Conservation (phyloP, 2,888 invertebrate genomes). For the Caenorhabditis zanzibari region DNA sequence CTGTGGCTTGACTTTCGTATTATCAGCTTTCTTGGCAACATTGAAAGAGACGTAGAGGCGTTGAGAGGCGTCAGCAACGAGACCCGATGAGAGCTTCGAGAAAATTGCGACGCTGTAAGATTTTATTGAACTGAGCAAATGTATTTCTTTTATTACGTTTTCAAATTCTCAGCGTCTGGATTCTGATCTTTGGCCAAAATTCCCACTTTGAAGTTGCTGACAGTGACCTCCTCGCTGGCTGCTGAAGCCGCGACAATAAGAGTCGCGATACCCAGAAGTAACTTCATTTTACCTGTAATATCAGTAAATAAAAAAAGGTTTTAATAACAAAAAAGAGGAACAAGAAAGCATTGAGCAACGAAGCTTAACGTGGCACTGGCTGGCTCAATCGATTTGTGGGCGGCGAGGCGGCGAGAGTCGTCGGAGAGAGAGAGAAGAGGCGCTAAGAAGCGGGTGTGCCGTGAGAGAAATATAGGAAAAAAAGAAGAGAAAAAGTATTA, state of each 20-base stretch:
- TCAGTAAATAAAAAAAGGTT: neutral
- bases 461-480: constrained; percentile 7
- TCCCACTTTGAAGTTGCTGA: constrained; percentile 87
- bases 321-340: neutral
- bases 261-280: constrained; percentile 7
- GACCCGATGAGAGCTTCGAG: constrained; percentile 87
- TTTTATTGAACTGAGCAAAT: too few relatives aligned
- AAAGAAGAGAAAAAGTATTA: neutral
- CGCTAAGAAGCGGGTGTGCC: constrained; percentile 4
- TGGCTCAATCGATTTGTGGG: constrained; percentile 6
- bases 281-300: constrained; percentile 36
- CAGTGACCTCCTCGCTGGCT: constrained; percentile 85
- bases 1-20: constrained; percentile 88
- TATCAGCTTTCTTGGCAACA: constrained; percentile 88
- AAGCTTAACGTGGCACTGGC: constrained; percentile 6
- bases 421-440: constrained; percentile 14
- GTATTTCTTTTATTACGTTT: too few relatives aligned
- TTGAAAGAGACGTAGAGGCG: constrained; percentile 91
- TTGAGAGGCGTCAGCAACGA: constrained; percentile 94
- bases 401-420: constrained; percentile 20
- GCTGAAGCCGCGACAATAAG: constrained; percentile 1
- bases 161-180: constrained; percentile 45
- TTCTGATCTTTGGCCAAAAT: constrained; percentile 84
- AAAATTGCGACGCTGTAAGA: constrained; percentile 88
- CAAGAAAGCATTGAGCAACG: neutral